Conservation (phyloP, 2,113 vertebrate species). For the Neolamprologus variostigma region DNA sequence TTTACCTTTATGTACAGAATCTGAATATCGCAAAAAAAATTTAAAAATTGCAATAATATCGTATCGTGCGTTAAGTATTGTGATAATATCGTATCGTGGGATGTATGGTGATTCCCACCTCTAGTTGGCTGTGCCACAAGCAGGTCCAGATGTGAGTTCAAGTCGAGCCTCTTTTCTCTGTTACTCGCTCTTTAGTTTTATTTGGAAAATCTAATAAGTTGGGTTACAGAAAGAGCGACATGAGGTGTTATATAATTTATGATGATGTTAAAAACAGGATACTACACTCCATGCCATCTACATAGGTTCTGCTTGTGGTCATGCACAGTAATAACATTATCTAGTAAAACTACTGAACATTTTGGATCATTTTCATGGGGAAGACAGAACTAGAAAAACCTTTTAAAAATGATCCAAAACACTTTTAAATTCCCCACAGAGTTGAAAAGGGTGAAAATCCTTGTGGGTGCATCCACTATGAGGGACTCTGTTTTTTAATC, state of each 20-base stretch:
- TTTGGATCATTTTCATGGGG: not conserved
- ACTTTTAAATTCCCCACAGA: not conserved
- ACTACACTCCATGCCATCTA: not conserved
- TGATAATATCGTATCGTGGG: no score
- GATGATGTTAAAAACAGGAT: not conserved
- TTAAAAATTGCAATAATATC: no score
- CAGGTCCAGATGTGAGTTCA: not conserved
- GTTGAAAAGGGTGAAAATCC: not conserved
- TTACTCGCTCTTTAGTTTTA: not conserved
- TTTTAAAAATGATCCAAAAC: not conserved
- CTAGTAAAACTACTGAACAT: not conserved
- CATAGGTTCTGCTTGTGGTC: not conserved
- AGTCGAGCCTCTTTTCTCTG: not conserved
- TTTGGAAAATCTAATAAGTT: not conserved
- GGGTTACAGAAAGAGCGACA: fast-evolving
- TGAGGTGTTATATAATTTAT: not conserved
- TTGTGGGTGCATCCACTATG: not conserved
- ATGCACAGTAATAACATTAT: not conserved
- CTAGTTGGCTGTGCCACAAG: not conserved
- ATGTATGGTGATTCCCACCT: no score
- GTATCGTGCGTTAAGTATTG: no score
- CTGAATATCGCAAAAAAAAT: no score
- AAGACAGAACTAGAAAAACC: not conserved
- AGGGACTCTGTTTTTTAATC: fast-evolving
- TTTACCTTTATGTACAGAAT: no score